Conservation (phyloP, 2,113 vertebrate species). For the Benitochromis conjunctus region DNA sequence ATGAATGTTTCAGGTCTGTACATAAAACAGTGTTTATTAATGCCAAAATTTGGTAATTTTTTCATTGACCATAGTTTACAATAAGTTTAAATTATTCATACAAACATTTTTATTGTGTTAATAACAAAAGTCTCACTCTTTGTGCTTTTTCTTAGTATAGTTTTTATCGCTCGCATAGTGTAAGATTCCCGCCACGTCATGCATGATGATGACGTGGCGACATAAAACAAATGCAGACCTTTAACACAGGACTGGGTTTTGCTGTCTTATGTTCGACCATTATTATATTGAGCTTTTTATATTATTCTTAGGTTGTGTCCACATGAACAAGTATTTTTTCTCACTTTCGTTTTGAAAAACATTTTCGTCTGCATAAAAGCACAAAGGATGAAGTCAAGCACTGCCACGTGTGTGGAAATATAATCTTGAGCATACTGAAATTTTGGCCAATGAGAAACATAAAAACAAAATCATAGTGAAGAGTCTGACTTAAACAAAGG, state of each 20-base stretch:
- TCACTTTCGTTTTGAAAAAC: neutral
- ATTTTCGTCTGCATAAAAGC: neutral
- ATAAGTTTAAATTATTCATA: neutral
- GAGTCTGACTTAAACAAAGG: neutral
- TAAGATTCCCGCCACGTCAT: neutral
- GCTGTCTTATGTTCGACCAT: neutral
- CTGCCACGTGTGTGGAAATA: neutral
- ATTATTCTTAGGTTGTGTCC: neutral
- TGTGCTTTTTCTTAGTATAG: neutral
- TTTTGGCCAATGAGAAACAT: neutral
- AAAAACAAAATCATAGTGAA: neutral
- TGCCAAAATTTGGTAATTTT: neutral
- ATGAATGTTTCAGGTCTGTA: neutral
- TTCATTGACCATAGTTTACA: neutral
- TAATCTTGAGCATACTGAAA: neutral
- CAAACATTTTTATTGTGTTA: neutral
- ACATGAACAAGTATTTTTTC: neutral
- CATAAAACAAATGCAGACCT: neutral
- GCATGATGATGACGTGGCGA: neutral
- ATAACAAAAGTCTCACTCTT: neutral
- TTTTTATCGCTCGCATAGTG: neutral
- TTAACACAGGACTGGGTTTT: neutral
- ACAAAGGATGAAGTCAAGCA: neutral
- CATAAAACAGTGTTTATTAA: neutral
- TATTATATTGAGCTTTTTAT: neutral